A percentile compares a stretch with the other conserved stretches of the same genome.
Conservation (phyloP, 1,140 invertebrate genomes). For the Marisa cornuarietis region DNA sequence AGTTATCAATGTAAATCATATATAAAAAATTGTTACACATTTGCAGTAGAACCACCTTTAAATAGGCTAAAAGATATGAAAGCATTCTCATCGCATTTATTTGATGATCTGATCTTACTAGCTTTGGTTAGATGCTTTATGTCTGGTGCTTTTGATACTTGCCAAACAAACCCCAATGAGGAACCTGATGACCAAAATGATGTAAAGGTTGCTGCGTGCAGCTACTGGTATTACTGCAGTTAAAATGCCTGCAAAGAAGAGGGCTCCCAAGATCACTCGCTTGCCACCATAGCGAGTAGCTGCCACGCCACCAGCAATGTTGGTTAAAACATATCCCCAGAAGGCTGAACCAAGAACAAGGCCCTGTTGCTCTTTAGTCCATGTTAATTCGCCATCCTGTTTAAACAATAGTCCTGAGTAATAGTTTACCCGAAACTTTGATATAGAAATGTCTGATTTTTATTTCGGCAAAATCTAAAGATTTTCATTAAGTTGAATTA, state of each 20-base stretch:
- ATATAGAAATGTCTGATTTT: too few species aligned
- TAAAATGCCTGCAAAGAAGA: background rate
- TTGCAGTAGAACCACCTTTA: too few species aligned
- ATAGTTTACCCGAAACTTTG: too few species aligned
- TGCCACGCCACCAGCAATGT: slow-evolving; percentile 80
- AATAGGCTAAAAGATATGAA: too few species aligned
- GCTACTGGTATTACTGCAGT: slow-evolving; percentile 10
- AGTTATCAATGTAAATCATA: too few species aligned
- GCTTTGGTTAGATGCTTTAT: background rate
- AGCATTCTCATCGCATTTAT: too few species aligned
- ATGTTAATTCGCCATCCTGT: slow-evolving; percentile 76
- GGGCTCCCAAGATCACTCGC: slow-evolving; percentile 65
- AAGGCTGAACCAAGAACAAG: slow-evolving; percentile 88
- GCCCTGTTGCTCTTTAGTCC: slow-evolving; percentile 82
- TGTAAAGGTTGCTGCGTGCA: slow-evolving; percentile 5
- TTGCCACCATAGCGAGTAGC: slow-evolving; percentile 82
- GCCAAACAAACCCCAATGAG: slow-evolving; percentile 16
- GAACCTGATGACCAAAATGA: slow-evolving; percentile 8
- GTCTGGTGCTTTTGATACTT: background rate
- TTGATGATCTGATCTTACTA: background rate
- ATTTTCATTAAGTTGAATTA: too few species aligned
- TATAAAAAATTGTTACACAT: too few species aligned
- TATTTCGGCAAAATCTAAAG: too few species aligned
- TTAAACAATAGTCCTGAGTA: background rate
- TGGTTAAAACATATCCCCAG: slow-evolving; percentile 78